A percentile compares a stretch with the other conserved stretches of the same genome.
phyloP scores from a whole-genome alignment of 2,113 vertebrate species.

The Sander vitreus region DNA sequence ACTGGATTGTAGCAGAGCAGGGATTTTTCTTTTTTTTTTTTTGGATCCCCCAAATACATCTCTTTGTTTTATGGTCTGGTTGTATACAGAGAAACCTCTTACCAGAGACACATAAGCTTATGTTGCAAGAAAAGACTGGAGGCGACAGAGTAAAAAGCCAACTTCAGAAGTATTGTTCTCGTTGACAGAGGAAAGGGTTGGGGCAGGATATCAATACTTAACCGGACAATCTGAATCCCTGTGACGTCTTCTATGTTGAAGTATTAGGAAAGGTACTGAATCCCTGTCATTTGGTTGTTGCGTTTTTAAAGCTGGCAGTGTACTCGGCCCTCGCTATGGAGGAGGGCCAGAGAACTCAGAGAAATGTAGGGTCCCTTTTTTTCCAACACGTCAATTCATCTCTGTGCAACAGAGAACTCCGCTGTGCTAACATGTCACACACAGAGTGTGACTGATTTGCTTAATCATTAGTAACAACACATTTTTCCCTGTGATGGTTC shows the following conservation, averaged over 20 bases:
- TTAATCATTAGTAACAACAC: neutral
- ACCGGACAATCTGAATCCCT: neutral
- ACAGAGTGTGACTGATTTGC: neutral
- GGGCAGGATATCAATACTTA: no score
- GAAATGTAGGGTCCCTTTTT: no score
- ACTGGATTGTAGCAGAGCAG: constrained; percentile 62
- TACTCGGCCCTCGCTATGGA: neutral
- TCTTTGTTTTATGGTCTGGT: constrained; percentile 73
- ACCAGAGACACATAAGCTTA: constrained; percentile 54
- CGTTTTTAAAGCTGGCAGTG: neutral
- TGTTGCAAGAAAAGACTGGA: constrained; percentile 51
- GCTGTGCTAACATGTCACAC: neutral
- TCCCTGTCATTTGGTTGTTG: neutral
- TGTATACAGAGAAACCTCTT: constrained; percentile 64
- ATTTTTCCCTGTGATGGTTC: neutral
- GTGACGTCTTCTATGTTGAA: neutral
- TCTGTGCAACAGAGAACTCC: neutral
- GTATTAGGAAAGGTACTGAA: no score
- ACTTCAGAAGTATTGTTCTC: constrained; percentile 39
- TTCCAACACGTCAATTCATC: neutral
- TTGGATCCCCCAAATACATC: constrained; percentile 72
- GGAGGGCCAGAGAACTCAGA: no score
- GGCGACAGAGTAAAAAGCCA: constrained; percentile 20
- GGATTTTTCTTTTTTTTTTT: constrained; percentile 35
- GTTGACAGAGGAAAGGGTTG: constrained; percentile 1